phyloP scores from a whole-genome alignment of 2,797 vertebrate species.

The Tapirus indicus region DNA sequence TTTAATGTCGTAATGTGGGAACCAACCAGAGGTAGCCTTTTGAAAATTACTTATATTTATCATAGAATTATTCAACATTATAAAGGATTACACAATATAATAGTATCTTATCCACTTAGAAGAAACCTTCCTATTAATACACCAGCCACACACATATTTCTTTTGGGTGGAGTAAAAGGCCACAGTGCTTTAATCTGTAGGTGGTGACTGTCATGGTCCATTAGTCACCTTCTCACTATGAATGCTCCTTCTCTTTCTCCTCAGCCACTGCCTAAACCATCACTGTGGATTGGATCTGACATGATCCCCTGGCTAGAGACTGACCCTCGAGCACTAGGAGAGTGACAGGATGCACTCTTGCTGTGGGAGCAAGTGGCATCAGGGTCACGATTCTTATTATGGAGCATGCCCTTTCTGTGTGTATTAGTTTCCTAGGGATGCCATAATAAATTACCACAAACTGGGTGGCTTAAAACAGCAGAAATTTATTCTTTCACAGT shows the following conservation, averaged over 20 bases:
- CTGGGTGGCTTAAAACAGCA: too few relatives aligned
- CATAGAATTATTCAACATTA: not conserved
- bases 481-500: not conserved
- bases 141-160: not conserved
- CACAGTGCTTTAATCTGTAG: not conserved
- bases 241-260: not conserved
- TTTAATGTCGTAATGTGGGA: not conserved
- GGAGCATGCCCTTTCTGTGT: not conserved
- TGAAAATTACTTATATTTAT: not conserved
- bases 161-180: not conserved
- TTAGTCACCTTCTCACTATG: not conserved
- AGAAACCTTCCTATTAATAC: not conserved
- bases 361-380: not conserved
- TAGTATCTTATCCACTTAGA: not conserved
- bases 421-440: not conserved
- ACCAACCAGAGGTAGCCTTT: not conserved
- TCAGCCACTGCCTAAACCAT: not conserved
- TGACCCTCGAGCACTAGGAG: not conserved
- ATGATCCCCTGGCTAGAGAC: not conserved
- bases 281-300: not conserved
- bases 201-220: not conserved
- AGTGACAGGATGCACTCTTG: not conserved
- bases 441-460: not conserved
- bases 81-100: not conserved
- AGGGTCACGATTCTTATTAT: not conserved